phyloP scores from a whole-genome alignment of 2,113 vertebrate genomes.

The Gopherus evgoodei region DNA sequence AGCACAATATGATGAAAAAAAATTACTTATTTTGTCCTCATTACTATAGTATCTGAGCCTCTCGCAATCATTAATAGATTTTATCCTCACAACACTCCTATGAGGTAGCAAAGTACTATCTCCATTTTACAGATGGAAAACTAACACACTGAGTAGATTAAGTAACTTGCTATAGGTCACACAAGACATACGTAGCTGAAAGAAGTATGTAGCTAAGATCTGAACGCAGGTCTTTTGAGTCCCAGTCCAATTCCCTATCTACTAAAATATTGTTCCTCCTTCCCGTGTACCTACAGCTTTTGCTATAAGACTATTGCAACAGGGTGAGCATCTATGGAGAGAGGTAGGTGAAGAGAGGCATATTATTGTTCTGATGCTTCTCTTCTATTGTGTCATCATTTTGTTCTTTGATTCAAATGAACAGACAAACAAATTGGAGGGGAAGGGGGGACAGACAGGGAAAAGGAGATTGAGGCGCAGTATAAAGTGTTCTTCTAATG shows the following conservation, averaged over 20 bases:
- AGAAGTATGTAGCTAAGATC: neutral
- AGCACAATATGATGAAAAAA: neutral
- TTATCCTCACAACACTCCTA: neutral
- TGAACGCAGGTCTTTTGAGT: neutral
- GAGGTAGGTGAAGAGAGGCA: neutral
- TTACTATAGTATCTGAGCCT: neutral
- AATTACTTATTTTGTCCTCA: neutral
- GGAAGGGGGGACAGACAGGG: neutral
- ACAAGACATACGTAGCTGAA: neutral
- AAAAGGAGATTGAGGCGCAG: neutral
- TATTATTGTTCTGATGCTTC: rapidly evolving
- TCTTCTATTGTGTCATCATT: neutral
- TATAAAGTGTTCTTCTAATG: neutral
- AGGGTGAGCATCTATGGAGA: neutral
- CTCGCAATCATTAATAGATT: neutral
- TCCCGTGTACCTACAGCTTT: neutral
- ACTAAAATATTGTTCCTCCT: neutral
- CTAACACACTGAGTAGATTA: neutral
- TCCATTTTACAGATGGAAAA: neutral
- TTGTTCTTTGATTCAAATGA: neutral
- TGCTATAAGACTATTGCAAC: neutral
- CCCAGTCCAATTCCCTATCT: neutral
- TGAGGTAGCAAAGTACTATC: neutral
- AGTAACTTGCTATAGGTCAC: neutral
- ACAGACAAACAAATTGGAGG: neutral